A percentile compares a stretch with the other conserved stretches of the same genome.
phyloP scores from a whole-genome alignment of 2,888 invertebrate genomes.

The Sarcophaga carnaria region DNA sequence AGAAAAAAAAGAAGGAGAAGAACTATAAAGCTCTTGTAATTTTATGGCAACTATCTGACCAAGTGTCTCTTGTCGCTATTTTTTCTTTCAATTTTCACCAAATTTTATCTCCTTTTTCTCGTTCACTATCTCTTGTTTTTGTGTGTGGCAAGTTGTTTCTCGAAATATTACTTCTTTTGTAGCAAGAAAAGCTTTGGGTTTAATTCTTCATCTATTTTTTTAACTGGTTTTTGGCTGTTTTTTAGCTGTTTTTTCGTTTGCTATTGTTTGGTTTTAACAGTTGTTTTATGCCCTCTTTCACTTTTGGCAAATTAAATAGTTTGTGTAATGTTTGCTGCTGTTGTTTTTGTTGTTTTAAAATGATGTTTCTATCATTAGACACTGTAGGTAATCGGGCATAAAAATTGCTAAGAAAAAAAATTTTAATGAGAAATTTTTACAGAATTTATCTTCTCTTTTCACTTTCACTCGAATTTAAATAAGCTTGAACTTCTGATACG shows the following conservation, averaged over 20 bases:
- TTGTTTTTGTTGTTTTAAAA: constrained; percentile 41
- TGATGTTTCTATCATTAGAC: constrained; percentile 20
- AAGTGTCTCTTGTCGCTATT: constrained; percentile 54
- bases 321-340: constrained; percentile 54
- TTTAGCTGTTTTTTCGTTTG: constrained; percentile 16
- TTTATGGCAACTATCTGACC: constrained; percentile 65
- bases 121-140: constrained; percentile 15
- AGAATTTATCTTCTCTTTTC: too few relatives aligned
- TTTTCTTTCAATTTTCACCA: too few relatives aligned
- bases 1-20: not conserved
- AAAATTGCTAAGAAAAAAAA: too few relatives aligned
- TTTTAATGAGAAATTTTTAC: too few relatives aligned
- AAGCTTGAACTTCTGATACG: too few relatives aligned
- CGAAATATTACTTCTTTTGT: constrained; percentile 31
- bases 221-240: not conserved
- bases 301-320: constrained; percentile 65
- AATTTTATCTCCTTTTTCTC: constrained; percentile 7
- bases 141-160: constrained; percentile 26
- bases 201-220: not conserved
- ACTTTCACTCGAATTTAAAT: too few relatives aligned
- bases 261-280: constrained; percentile 36
- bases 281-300: constrained; percentile 56
- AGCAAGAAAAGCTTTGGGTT: constrained; percentile 38
- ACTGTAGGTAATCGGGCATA: constrained; percentile 19
- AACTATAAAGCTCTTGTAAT: constrained; percentile 64